These are phyloP conservation scores for Aphaenogaster rudis DNA, from an alignment of 1,140 invertebrate species.

Conservation along the genomic window DNA sequence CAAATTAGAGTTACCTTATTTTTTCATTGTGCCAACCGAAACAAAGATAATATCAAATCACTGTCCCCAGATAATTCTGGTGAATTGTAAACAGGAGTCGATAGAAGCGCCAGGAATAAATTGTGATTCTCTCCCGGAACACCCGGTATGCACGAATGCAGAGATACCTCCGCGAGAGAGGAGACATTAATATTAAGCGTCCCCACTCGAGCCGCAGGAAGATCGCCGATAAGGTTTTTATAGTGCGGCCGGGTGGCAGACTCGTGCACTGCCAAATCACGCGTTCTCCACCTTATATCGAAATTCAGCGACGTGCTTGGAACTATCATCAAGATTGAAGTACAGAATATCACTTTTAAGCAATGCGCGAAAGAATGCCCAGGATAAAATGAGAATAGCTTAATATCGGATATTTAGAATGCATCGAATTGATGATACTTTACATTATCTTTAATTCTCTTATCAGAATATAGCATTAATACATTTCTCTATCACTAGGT, in stretches of 20 bases:
- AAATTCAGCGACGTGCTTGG: slow-evolving; percentile 45
- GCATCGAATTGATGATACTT: background rate
- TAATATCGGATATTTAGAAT: background rate
- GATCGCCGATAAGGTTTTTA: slow-evolving; percentile 83
- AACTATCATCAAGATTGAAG: slow-evolving; percentile 18
- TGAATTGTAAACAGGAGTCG: background rate
- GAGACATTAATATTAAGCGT: slow-evolving; percentile 83
- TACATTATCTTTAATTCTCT: background rate
- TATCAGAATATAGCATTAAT: background rate
- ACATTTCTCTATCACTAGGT: background rate
- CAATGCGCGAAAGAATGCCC: background rate
- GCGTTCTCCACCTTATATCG: slow-evolving; percentile 61
- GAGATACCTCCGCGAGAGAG: slow-evolving; percentile 75
- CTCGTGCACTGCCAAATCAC: slow-evolving; percentile 76
- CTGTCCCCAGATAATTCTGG: background rate
- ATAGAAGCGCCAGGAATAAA: background rate
- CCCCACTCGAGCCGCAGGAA: slow-evolving; percentile 70
- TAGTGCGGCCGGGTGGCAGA: slow-evolving; percentile 74
- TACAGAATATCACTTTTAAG: slow-evolving; percentile 12
- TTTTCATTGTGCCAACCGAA: background rate
- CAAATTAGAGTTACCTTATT: background rate
- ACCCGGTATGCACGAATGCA: slow-evolving; percentile 76
- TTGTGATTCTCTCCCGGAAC: slow-evolving; percentile 24
- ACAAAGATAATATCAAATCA: background rate
- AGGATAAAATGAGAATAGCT: background rate